Evolutionary conservation across 2,888 invertebrate genomes (phyloP), one percentile per base, ranked within the genome.

Genomic region (Ophion costatus): DNA sequence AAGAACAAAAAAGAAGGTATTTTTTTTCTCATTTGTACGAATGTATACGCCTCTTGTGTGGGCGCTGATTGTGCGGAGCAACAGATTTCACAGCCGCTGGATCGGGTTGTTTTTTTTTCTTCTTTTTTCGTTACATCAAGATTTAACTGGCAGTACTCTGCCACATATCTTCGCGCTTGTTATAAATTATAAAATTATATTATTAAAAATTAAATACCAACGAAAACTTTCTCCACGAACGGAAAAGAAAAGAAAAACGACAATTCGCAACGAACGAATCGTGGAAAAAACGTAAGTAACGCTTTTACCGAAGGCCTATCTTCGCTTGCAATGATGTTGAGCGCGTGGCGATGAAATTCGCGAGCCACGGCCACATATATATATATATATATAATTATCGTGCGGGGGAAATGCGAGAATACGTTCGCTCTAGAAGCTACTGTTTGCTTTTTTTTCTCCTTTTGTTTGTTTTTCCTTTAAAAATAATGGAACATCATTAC

Each of bases 401-500:
- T 84, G 87, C 87, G 86, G 86, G 87, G 87, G 83, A 70, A 75
- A 67, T 71, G 83, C 84, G 86, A 86, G 83, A 86, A 85, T 87
- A 87, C 82, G 66, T 79, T 78, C 63, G 84, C 84, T 84, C 82
- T 84, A 86, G 76, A 85, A 86, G 64, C 87, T 87, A 87, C 86
- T 74, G 73, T 20, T 82, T 80, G 57, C 24, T 66, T 64, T 63
- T 76, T 73, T 66, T 75, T 45, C 24, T 70, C 45, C 67, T 77
- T 78, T 71, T 63, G 56, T 42, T 76, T 63, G 51, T 80, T 71
- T 73, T 82, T 63, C 59, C 79, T 83, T 78, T 73, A 83, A 86
- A 86, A 85, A 87, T 86, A 86, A 86, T 87, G 87, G 83, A 87
- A 87, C 87, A 86, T 85, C 83, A 80, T 86, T 82, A 85, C 80